Evolutionary conservation across 2,888 invertebrate genomes (phyloP).

Genomic region (Ennomos fuscantarius): DNA sequence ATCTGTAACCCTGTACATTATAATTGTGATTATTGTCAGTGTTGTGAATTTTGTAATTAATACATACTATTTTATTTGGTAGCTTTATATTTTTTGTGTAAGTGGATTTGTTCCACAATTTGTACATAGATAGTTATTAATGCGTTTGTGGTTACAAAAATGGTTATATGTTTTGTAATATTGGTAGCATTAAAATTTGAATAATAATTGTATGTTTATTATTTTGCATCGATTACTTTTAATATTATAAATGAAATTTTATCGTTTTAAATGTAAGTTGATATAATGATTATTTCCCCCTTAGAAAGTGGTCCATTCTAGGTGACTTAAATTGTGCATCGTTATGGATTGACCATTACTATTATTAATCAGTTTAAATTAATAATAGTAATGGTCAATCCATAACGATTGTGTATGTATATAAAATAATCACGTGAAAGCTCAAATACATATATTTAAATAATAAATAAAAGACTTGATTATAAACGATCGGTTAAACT

Average conservation of each 20-base stretch:
- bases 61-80: constrained; percentile 37
- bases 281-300: constrained; percentile 50
- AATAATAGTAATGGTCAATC: constrained; percentile 66
- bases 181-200: constrained; percentile 8
- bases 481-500: constrained; percentile 67
- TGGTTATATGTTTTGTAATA: constrained; percentile 39
- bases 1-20: constrained; percentile 53
- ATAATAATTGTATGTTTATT: not conserved
- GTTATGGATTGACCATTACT: constrained; percentile 60
- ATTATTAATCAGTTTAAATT: constrained; percentile 77
- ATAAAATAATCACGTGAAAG: constrained; percentile 76
- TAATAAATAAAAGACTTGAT: constrained; percentile 79
- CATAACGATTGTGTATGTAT: constrained; percentile 61
- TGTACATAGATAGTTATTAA: constrained; percentile 24
- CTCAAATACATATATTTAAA: constrained; percentile 77
- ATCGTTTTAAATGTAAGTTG: constrained; percentile 35
- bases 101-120: constrained; percentile 12
- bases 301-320: constrained; percentile 84
- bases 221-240: constrained; percentile 12
- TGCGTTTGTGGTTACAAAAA: constrained; percentile 46
- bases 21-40: constrained; percentile 56
- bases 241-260: constrained; percentile 1
- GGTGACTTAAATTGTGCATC: constrained; percentile 83
- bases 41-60: constrained; percentile 63
- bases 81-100: constrained; percentile 22